Conservation (phyloP, 2,888 invertebrate species). For the Linnaemya tessellans region DNA sequence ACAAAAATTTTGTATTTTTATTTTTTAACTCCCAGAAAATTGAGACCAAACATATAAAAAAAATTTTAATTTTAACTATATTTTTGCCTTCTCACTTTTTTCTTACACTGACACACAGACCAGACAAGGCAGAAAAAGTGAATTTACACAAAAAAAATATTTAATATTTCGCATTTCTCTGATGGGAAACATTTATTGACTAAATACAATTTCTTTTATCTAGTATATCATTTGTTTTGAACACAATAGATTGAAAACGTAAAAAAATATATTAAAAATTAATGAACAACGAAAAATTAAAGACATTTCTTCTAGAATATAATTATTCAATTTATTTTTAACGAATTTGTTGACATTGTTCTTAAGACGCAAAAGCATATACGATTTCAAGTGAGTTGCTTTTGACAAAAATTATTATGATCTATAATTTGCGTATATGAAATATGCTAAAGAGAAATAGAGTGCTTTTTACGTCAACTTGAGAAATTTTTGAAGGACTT, state of each 20-base stretch:
- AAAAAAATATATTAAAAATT: constrained; percentile 16
- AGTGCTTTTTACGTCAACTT: background rate
- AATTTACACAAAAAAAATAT: background rate
- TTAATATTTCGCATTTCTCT: background rate
- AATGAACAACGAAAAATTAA: constrained; percentile 2
- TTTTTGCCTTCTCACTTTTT: too few relatives aligned
- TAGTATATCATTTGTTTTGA: too few relatives aligned
- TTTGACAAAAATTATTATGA: background rate
- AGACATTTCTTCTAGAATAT: background rate
- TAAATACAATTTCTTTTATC: too few relatives aligned
- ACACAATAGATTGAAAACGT: constrained; percentile 4
- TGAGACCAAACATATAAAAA: constrained; percentile 25
- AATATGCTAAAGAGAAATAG: background rate
- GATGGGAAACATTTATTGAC: too few relatives aligned
- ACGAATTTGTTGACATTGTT: constrained; percentile 22
- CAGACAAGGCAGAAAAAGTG: background rate
- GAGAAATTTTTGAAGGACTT: background rate
- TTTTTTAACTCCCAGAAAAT: constrained; percentile 42
- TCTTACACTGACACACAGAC: background rate
- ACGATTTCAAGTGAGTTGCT: constrained; percentile 23
- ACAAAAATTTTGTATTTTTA: constrained; percentile 3
- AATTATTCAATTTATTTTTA: constrained; percentile 31
- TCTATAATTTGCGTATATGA: background rate
- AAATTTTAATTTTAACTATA: too few relatives aligned
- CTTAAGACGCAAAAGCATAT: constrained; percentile 32